These are phyloP conservation scores for Achroia grisella DNA, from an alignment of 1,140 invertebrate genomes.

Conservation along the genomic window DNA sequence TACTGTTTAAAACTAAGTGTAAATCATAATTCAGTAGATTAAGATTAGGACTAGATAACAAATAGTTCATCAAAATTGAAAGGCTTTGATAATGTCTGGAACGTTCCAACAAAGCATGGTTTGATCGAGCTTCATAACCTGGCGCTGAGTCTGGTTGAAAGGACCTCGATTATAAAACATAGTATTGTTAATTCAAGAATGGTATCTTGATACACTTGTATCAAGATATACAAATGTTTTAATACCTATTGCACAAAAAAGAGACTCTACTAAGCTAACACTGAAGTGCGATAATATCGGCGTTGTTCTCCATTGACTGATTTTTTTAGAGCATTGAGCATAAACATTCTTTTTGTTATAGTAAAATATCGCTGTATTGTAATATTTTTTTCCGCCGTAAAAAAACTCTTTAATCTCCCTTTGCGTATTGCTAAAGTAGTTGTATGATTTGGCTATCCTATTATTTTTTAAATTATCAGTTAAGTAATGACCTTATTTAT, in stretches of 20 bases:
- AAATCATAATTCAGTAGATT: conserved; percentile 1
- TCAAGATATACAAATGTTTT: not conserved
- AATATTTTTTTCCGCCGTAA: too few species aligned
- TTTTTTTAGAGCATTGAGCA: not conserved
- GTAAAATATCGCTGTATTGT: too few species aligned
- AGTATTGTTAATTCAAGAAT: not conserved
- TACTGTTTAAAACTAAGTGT: conserved; percentile 4
- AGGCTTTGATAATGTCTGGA: not conserved
- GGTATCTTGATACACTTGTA: not conserved
- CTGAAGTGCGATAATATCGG: not conserved
- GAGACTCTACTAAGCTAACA: not conserved
- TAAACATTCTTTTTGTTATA: too few species aligned
- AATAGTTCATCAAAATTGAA: too few species aligned
- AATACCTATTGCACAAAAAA: not conserved
- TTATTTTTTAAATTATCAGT: too few species aligned
- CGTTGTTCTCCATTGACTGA: not conserved
- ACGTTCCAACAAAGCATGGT: not conserved
- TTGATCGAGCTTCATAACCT: not conserved
- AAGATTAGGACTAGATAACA: conserved; percentile 4
- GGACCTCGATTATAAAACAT: not conserved
- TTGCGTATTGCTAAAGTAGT: too few species aligned
- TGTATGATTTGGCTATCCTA: too few species aligned
- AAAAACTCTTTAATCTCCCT: too few species aligned
- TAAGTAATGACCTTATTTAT: too few species aligned
- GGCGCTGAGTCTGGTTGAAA: not conserved